Percentiles rank a stretch among this genome's conserved stretches.
Conservation (phyloP, 2,888 invertebrate species). For the Chalcosyrphus nemorum region DNA sequence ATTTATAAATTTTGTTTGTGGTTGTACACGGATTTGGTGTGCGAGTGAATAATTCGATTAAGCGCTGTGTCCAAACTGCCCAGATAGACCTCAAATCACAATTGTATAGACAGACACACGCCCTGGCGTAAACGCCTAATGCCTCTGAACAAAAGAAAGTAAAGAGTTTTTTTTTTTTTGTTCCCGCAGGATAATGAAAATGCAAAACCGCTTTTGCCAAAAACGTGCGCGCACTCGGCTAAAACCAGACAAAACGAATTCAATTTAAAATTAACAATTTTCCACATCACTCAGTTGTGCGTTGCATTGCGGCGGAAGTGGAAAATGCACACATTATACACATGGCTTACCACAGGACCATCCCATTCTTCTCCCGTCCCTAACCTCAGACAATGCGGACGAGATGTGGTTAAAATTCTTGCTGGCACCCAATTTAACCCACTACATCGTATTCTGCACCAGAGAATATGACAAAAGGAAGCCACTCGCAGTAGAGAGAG, state of each 20-base stretch:
- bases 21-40: not conserved
- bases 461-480: conserved; percentile 50
- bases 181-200: conserved; percentile 26
- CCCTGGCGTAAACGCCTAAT: not conserved
- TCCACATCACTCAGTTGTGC: conserved; percentile 60
- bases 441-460: not conserved
- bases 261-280: conserved; percentile 68
- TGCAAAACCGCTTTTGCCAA: conserved; percentile 29
- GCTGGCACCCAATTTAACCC: not conserved
- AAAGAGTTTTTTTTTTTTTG: conserved; percentile 7
- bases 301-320: conserved; percentile 45
- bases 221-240: not conserved
- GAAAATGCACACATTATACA: conserved; percentile 57
- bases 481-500: conserved; percentile 52
- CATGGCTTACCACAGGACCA: conserved; percentile 59
- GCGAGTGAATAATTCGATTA: conserved; percentile 26
- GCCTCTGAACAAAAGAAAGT: conserved; percentile 20
- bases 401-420: not conserved
- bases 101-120: not conserved
- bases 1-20: conserved; percentile 17
- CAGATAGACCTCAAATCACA: not conserved
- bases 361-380: too few relatives aligned
- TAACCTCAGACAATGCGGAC: not conserved
- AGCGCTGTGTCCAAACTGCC: not conserved
- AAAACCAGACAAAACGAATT: conserved; percentile 47